Conservation (phyloP, 2,888 invertebrate species). For the Operophtera brumata region DNA sequence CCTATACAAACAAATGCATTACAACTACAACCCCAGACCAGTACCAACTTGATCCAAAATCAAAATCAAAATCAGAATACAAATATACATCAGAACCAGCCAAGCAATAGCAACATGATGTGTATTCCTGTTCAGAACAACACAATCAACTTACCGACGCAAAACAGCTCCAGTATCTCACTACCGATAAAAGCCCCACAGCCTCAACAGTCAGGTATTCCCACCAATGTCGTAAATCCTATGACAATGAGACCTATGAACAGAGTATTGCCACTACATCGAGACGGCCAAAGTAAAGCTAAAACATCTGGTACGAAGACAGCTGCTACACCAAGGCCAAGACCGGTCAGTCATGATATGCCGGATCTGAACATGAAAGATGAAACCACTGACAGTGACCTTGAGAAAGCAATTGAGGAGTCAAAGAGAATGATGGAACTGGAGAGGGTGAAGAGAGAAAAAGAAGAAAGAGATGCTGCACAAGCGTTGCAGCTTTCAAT, state of each 20-base stretch:
- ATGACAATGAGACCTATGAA: constrained; percentile 87
- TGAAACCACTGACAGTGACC: constrained; percentile 75
- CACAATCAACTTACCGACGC: constrained; percentile 73
- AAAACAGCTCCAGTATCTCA: constrained; percentile 79
- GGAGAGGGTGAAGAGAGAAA: constrained; percentile 68
- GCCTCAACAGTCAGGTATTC: constrained; percentile 82
- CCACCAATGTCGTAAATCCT: constrained; percentile 87
- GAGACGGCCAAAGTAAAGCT: constrained; percentile 80
- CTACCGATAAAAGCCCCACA: constrained; percentile 80
- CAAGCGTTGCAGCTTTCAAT: constrained; percentile 62
- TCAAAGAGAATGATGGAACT: constrained; percentile 76
- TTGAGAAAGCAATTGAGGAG: constrained; percentile 76
- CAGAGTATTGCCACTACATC: constrained; percentile 88
- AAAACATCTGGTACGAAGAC: constrained; percentile 60
- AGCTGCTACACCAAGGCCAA: constrained; percentile 54
- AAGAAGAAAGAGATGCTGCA: constrained; percentile 68
- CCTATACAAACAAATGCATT: constrained; percentile 61
- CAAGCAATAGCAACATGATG: constrained; percentile 58
- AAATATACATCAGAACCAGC: constrained; percentile 17
- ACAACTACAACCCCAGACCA: constrained; percentile 48
- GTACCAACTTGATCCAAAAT: constrained; percentile 36
- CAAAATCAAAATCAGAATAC: constrained; percentile 28
- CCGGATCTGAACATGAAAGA: constrained; percentile 77
- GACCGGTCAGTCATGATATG: constrained; percentile 73
- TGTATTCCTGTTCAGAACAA: constrained; percentile 72